Base-by-base conservation (phyloP, 2,888 invertebrate genomes). In the Athalia rosae region DNA sequence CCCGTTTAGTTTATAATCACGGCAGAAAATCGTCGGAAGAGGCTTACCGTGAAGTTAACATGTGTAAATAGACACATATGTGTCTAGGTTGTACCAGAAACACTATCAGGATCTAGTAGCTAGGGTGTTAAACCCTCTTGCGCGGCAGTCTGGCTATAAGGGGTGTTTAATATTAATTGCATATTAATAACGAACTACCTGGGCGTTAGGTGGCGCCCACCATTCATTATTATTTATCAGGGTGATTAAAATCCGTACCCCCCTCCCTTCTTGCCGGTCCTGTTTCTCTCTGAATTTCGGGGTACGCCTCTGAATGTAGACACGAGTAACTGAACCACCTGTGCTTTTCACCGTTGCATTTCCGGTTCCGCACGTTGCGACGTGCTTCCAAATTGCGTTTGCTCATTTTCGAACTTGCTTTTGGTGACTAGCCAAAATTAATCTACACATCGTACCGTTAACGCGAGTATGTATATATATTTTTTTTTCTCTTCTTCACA, bases 201-300 rank as follows among this genome's bases (percentile, higher is more conserved):
- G 84, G 83, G 85, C 82, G 84, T 83, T 83, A 79, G 83, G 74
- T 77, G 82, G 83, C 80, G 47, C 82, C 83, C 82, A 80, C 81
- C 82, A 82, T 86, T 87, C 88, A 86, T 89, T 89, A 89, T 88
- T 89, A 89, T 89, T 89, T 88, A 89, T 89, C 86, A 85, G 84
- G 84, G 85, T 88, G 86, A 88, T 89, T 88, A 88, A 88, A 88
- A 85, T 28, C 28, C 28, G 28, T 28, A 28, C 28, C 28, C 28
- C 83, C 83, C 83, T 84, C 84, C 84, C 83, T 8, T 28, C 53
- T 2, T 53, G 28, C 28, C 8, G 43, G 56, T 41, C 58, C 4
- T 3, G n/a, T 13, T n/a, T 80, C 84, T 86, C 84, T 86, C 88
- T 82, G 88, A 86, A 80, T 79, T 7, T 48, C 6, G n/a, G 41